Conservation (phyloP, 2,888 invertebrate genomes). For the Lamellibrachia columna region DNA sequence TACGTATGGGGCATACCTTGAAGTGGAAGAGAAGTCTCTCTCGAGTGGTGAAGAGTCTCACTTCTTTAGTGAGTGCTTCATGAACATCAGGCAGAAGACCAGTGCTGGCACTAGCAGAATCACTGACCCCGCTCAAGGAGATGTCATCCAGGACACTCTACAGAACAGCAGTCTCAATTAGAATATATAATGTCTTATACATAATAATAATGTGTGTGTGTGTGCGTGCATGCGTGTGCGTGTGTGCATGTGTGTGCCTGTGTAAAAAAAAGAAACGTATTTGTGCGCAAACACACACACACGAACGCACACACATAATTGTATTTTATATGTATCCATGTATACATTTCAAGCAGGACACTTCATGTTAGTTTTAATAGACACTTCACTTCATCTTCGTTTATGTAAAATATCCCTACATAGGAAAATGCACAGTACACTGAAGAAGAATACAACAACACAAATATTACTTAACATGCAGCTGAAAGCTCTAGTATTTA, state of each 20-base stretch:
- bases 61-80: conserved; percentile 53
- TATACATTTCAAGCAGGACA: background rate
- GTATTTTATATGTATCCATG: background rate
- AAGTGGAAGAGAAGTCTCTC: conserved; percentile 53
- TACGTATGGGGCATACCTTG: conserved; percentile 43
- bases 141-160: background rate
- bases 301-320: no score
- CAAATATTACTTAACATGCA: no score
- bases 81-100: conserved; percentile 45
- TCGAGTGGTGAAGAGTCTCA: conserved; percentile 49
- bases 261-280: background rate
- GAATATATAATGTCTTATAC: background rate
- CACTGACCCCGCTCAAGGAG: conserved; percentile 7
- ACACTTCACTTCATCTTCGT: no score
- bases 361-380: background rate
- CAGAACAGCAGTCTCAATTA: background rate
- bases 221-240: conserved; percentile 17
- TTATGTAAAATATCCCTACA: no score
- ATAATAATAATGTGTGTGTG: background rate
- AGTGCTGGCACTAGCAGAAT: background rate
- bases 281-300: no score
- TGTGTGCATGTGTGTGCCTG: background rate
- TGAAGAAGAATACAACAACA: no score
- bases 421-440: no score
- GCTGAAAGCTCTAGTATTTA: no score